Evolutionary conservation across 2,797 vertebrate species (phyloP).

Genomic region (Eulemur rubriventer): DNA sequence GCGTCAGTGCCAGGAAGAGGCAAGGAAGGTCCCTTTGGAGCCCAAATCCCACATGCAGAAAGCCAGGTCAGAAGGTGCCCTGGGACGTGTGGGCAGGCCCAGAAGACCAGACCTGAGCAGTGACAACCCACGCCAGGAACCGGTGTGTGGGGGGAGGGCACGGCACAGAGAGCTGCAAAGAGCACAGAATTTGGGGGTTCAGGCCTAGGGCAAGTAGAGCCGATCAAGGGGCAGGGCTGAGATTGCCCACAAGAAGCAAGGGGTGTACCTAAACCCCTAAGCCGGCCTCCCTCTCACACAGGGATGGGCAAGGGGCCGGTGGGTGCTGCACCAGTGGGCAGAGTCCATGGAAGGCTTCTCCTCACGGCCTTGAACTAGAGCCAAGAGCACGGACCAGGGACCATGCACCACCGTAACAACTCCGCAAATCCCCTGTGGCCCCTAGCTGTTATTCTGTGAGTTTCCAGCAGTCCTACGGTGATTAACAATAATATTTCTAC

Average conservation of each 20-base stretch:
- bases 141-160: accelerated
- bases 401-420: accelerated
- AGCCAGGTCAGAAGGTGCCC: neutral
- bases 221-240: neutral
- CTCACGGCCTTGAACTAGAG: neutral
- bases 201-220: neutral
- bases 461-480: neutral
- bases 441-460: neutral
- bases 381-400: neutral
- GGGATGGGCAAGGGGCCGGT: neutral
- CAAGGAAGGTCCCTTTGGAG: neutral
- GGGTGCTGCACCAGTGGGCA: accelerated
- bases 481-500: neutral
- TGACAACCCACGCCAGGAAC: accelerated
- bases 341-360: accelerated
- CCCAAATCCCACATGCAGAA: accelerated
- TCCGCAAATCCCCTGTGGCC: accelerated
- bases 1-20: neutral
- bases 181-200: neutral
- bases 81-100: neutral
- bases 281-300: neutral
- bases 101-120: neutral
- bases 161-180: accelerated
- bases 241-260: neutral
- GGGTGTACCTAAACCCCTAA: neutral